A percentile compares a stretch with the other conserved stretches of the same genome.
Evolutionary conservation across 2,797 vertebrate genomes (phyloP).

Genomic region (Pantherophis vulpinus): DNA sequence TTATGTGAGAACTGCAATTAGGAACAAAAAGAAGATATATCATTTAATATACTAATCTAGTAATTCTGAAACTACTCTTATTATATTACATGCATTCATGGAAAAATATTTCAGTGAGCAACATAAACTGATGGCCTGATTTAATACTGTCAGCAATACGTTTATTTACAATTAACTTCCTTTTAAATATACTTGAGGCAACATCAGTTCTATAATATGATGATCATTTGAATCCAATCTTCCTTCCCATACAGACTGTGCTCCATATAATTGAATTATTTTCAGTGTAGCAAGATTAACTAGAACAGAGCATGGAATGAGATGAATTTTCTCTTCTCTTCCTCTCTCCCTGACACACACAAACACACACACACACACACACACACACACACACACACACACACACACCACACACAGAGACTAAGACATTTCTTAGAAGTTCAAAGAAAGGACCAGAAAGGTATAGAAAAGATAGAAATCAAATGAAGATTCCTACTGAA

Average conservation of each 20-base stretch:
- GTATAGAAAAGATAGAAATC: neutral
- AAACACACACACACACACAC: neutral
- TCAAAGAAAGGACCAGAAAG: neutral
- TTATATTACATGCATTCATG: neutral
- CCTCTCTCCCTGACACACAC: neutral
- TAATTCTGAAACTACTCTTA: neutral
- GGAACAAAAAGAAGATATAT: neutral
- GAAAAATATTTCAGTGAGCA: neutral
- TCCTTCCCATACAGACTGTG: neutral
- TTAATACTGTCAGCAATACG: neutral
- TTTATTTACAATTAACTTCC: neutral
- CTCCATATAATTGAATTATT: neutral
- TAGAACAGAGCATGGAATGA: neutral
- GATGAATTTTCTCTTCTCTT: neutral
- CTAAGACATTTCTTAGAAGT: neutral
- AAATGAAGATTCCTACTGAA: neutral
- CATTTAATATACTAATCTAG: neutral
- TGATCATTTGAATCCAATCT: neutral
- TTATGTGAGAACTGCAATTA: neutral
- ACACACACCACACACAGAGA: neutral
- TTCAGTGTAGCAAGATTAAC: neutral
- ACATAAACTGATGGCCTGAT: accelerated
- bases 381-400: neutral
- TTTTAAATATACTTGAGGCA: neutral
- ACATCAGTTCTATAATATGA: neutral